Conservation (phyloP, 2,113 vertebrate species). For the Atrichornis clamosus region DNA sequence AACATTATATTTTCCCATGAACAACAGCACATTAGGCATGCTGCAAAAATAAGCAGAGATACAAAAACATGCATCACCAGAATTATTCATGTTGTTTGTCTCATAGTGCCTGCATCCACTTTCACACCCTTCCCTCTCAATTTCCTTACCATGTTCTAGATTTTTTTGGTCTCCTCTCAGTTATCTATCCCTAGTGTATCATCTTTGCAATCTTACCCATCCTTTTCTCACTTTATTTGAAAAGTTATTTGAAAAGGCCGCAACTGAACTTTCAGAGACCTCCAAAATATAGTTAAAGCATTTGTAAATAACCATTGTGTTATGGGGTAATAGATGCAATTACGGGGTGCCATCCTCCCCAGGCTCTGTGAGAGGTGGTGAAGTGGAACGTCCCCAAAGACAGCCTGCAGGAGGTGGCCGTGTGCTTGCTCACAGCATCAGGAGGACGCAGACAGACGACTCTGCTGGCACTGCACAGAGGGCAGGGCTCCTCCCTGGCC, state of each 20-base stretch:
- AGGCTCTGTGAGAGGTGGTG: neutral
- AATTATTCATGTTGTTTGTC: neutral
- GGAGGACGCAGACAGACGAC: rapidly evolving
- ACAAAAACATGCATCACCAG: neutral
- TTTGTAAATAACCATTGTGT: neutral
- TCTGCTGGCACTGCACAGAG: neutral
- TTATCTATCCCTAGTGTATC: neutral
- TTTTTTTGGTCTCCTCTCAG: neutral
- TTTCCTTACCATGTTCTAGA: neutral
- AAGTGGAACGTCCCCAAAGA: neutral
- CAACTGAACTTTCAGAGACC: neutral
- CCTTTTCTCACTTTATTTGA: neutral
- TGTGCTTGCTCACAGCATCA: neutral
- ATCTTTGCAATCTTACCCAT: neutral
- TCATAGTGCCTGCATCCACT: neutral
- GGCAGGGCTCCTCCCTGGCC: neutral
- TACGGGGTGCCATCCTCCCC: neutral
- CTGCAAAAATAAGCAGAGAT: neutral
- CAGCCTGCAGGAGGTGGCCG: neutral
- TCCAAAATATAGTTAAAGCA: neutral
- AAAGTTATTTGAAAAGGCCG: neutral
- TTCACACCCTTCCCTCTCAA: neutral
- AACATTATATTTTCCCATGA: neutral
- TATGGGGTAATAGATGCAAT: neutral
- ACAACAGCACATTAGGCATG: neutral